These are phyloP conservation scores for Hippocampus comes DNA, from an alignment of 2,113 vertebrate genomes.

Conservation along the genomic window DNA sequence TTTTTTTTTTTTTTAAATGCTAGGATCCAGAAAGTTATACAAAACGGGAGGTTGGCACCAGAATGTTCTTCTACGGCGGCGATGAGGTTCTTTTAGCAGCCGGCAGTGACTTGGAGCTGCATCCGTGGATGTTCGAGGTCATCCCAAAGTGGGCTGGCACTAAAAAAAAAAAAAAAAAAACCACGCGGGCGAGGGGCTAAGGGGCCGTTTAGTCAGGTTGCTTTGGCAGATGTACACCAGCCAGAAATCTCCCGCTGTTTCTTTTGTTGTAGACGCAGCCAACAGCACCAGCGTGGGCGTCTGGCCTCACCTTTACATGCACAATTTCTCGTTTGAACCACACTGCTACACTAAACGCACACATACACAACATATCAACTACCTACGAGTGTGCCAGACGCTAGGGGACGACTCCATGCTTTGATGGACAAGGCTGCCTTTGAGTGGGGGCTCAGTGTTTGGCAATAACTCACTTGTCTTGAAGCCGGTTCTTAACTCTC, in stretches of 20 bases:
- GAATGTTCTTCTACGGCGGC: no score
- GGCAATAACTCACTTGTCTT: background rate
- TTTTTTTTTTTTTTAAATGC: no score
- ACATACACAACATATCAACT: background rate
- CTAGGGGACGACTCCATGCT: background rate
- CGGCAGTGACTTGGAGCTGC: background rate
- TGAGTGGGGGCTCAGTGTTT: background rate
- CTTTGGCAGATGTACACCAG: background rate
- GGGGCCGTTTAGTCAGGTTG: conserved; percentile 1
- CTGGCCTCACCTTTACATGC: background rate
- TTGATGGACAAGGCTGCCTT: background rate
- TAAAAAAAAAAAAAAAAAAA: background rate
- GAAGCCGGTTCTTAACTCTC: no score
- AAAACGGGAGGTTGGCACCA: no score
- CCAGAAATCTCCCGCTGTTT: background rate
- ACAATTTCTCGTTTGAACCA: background rate
- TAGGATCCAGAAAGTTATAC: no score
- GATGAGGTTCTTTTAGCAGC: no score
- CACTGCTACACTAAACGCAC: background rate
- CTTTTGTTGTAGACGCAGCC: background rate
- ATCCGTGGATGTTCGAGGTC: background rate
- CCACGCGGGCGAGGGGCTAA: background rate
- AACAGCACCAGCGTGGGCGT: background rate
- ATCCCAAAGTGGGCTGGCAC: background rate
- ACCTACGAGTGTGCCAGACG: background rate